Base-by-base conservation (phyloP, 2,113 vertebrate species). In the Pungitius pungitius region DNA sequence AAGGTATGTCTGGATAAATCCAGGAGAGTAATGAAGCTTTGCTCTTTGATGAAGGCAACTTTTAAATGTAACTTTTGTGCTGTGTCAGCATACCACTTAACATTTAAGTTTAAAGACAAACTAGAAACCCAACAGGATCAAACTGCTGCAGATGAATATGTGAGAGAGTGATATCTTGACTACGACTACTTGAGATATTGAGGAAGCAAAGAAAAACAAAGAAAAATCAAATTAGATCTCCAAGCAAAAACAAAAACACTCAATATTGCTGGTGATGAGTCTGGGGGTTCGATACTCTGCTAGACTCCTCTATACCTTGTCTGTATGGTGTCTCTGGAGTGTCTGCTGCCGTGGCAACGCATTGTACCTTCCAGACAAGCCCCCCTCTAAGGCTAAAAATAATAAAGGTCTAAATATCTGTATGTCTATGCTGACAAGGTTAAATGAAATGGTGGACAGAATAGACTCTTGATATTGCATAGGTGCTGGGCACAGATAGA, bases 341-440 rank as follows among this genome's bases (percentile, higher is more conserved):
- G 83, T 88, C 84, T 91, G 89, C 87, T 90, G 78, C 83, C 51
- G 39, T 86, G 86, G 86, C 77, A 89, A 90, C 84, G 4, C 61
- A 59, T 49, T 78, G 73, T 60, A 58, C 18, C 58, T 75, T 58
- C 13, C 56, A 78, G 67, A 78, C 56, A 51, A 55, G 22, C 22
- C 30, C 30, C 37, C 75, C 61, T 75, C 49, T 64, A 15, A 70
- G 58, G 45, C 74, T 80, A 57, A 83, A 85, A 81, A 78, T 80
- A 83, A 84, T 78, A 85, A 83, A 74, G 75, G 65, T 81, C 51
- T 73, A 75, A 78, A 61, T 73, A 51, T 71, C 71, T 78, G 51
- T n/a, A 30, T 26, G 30, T 40, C 37, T 69, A 39, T 67, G 45
- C 40, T 66, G 37, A 74, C 43, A 62, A 81, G 65, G 22, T 78